Evolutionary conservation across 2,113 vertebrate species (phyloP).

Genomic region (Pandion haliaetus): DNA sequence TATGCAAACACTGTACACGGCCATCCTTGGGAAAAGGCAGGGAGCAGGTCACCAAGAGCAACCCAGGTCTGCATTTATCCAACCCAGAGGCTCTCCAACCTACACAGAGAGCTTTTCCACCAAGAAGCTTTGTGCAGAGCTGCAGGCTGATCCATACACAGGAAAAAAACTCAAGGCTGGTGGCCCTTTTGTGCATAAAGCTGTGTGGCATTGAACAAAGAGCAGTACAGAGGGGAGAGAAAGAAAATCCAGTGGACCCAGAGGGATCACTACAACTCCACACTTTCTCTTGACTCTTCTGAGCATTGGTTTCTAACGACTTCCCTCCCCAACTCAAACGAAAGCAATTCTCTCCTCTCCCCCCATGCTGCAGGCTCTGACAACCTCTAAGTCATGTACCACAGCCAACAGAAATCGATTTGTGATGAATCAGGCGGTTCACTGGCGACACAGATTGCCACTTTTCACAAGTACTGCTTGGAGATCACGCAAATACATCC

Average conservation of each 20-base stretch:
- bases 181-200: not conserved
- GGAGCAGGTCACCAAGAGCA: not conserved
- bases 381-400: not conserved
- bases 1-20: fast-evolving
- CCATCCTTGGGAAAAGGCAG: not conserved
- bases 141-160: not conserved
- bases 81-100: not conserved
- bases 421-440: not conserved
- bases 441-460: not conserved
- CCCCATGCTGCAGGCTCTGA: fast-evolving
- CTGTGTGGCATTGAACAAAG: not conserved
- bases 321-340: not conserved
- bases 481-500: not conserved
- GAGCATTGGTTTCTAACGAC: not conserved
- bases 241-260: not conserved
- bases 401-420: not conserved
- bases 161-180: not conserved
- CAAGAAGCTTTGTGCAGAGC: not conserved
- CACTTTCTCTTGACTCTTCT: not conserved
- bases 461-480: not conserved
- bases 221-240: not conserved
- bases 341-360: not conserved
- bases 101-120: not conserved
- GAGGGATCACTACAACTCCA: not conserved
- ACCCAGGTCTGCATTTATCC: not conserved